Base-by-base conservation (phyloP, 2,797 vertebrate genomes). In the Sitta carolinensis region DNA sequence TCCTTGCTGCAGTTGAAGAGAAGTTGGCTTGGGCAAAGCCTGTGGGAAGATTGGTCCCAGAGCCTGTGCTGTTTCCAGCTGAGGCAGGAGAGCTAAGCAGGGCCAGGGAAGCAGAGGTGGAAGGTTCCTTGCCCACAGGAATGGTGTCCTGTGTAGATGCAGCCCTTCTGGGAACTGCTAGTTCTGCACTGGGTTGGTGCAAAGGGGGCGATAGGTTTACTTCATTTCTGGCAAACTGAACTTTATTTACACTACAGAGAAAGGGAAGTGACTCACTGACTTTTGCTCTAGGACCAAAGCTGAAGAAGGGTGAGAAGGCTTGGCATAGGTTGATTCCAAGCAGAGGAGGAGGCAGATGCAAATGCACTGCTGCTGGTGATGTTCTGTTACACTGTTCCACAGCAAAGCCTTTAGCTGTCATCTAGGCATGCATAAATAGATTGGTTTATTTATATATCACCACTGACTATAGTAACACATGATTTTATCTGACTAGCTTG, bases 381-480 rank as follows among this genome's bases (percentile, higher is more conserved):
- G 51, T 32, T 84, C 36, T 6, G 0, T 70, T 92, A 43, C 4
- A 9, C 64, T 88, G 73, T 88, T 89, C 91, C 66, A 82, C 86
- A 63, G 72, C n/a, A 77, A 84, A 89, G 50, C 42, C 58, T 70
- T 43, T 43, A 57, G 74, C 72, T 89, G 69, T n/a, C 25, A 50
- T 73, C 50, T 66, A 47, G 17, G 70, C 76, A 92, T 85, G 69
- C 63, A 83, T 64, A 86, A 90, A 40, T 38, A 90, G 50, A 62
- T 38, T n/a, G 22, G 42, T 63, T 96, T 95, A 84, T 94, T 97
- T 95, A 87, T 47, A 92, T 63, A 83, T 89, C 63, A 20, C 36
- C 62, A 84, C 87, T 95, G 93, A 81, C 74, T 85, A 52, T 23
- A 69, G 47, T 48, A 82, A 50, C 58, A 78, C 40, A 17, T 61